These are phyloP conservation scores for Trissolcus japonicus DNA, from an alignment of 2,888 invertebrate species.

Conservation along the genomic window DNA sequence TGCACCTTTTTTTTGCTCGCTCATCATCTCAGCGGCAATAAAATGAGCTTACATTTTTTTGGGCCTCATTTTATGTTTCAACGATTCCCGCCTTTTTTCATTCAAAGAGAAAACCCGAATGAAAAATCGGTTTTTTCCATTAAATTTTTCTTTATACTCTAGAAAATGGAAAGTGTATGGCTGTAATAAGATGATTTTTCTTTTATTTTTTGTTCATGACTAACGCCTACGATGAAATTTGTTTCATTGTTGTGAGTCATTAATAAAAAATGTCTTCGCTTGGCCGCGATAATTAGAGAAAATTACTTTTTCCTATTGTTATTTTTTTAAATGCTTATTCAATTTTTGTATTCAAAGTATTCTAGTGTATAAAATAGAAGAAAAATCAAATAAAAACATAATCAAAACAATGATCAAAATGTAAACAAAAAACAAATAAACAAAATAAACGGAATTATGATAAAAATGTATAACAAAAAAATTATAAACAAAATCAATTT, in stretches of 20 bases:
- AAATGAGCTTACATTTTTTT: background rate
- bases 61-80: background rate
- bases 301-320: background rate
- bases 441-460: background rate
- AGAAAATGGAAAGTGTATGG: no score
- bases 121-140: no score
- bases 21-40: background rate
- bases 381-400: background rate
- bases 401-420: background rate
- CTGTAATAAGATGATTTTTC: no score
- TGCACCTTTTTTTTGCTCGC: background rate
- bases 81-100: no score
- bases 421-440: background rate
- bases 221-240: no score
- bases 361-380: background rate
- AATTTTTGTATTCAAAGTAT: no score
- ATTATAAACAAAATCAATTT: conserved; percentile 44
- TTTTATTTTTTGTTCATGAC: no score
- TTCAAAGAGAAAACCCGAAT: no score
- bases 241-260: no score
- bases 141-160: no score
- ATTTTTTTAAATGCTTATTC: background rate
- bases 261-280: no score
- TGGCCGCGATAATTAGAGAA: no score
- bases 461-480: background rate